These are phyloP conservation scores for Steinernema carpocapsae DNA, from an alignment of 2,888 invertebrate genomes.

Conservation along the genomic window DNA sequence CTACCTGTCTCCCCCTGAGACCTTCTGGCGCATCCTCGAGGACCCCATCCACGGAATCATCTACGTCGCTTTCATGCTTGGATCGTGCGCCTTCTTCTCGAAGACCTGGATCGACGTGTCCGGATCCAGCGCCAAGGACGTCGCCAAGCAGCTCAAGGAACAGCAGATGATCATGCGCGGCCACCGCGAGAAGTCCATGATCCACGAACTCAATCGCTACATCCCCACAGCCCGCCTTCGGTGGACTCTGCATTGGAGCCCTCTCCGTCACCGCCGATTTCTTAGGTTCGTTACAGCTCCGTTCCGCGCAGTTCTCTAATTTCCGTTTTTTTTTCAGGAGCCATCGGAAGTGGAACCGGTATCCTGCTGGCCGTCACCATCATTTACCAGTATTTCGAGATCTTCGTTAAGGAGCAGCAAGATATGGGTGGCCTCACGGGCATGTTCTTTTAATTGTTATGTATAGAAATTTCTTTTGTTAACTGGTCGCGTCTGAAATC, in stretches of 20 bases:
- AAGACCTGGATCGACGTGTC: constrained; percentile 99
- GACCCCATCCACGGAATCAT: constrained; percentile 93
- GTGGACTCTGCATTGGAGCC: constrained; percentile 96
- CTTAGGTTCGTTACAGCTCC: constrained; percentile 74
- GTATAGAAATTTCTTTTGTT: constrained; percentile 30
- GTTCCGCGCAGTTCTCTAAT: background rate
- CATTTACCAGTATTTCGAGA: constrained; percentile 99
- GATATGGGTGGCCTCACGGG: constrained; percentile 99
- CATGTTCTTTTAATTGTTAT: constrained; percentile 81
- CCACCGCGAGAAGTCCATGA: constrained; percentile 96
- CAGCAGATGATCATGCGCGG: constrained; percentile 99
- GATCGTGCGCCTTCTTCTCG: constrained; percentile 98
- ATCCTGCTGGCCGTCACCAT: constrained; percentile 97
- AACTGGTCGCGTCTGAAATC: background rate
- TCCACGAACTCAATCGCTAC: constrained; percentile 89
- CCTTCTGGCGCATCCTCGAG: constrained; percentile 86
- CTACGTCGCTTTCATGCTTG: constrained; percentile 96
- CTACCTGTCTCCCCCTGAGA: constrained; percentile 95
- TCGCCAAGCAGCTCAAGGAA: constrained; percentile 93
- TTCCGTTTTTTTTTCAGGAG: constrained; percentile 73
- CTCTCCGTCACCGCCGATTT: constrained; percentile 96
- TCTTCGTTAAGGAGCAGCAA: constrained; percentile 98
- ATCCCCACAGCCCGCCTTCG: constrained; percentile 99
- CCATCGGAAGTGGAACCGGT: constrained; percentile 93
- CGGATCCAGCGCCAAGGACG: constrained; percentile 97